These are phyloP conservation scores for Graptemys geographica DNA, from an alignment of 2,797 vertebrate genomes.

Conservation along the genomic window DNA sequence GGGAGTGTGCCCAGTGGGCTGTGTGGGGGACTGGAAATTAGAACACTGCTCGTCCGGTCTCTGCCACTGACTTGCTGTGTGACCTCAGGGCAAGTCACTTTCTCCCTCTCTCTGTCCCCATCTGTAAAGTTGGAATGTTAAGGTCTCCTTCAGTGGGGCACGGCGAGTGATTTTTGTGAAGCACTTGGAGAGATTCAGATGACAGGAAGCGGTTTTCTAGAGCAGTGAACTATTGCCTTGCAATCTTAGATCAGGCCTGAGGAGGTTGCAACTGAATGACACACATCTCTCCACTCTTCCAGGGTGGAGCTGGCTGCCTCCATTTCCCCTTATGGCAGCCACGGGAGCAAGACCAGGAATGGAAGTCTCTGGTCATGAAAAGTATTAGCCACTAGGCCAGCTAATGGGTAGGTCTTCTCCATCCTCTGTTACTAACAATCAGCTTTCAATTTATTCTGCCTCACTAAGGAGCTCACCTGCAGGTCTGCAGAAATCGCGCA, in stretches of 20 bases:
- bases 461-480: background rate
- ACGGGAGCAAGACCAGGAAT: rapidly evolving
- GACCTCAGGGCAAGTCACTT: background rate
- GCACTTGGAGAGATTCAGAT: background rate
- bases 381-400: rapidly evolving
- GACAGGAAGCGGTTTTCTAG: rapidly evolving
- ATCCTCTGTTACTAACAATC: rapidly evolving
- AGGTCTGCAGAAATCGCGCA: rapidly evolving
- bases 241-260: background rate
- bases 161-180: too few relatives aligned
- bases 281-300: rapidly evolving
- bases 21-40: background rate
- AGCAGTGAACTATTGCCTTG: background rate
- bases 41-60: background rate
- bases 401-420: background rate
- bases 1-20: too few relatives aligned
- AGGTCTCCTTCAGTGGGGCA: background rate
- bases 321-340: rapidly evolving
- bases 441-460: rapidly evolving
- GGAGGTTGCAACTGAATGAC: background rate
- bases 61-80: rapidly evolving
- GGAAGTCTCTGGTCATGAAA: rapidly evolving
- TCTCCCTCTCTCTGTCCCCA: background rate
- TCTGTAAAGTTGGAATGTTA: background rate
- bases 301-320: rapidly evolving